Percentiles rank a stretch among this genome's conserved stretches.
Evolutionary conservation across 2,888 invertebrate genomes (phyloP).

Genomic region (Andrena hattorfiana): DNA sequence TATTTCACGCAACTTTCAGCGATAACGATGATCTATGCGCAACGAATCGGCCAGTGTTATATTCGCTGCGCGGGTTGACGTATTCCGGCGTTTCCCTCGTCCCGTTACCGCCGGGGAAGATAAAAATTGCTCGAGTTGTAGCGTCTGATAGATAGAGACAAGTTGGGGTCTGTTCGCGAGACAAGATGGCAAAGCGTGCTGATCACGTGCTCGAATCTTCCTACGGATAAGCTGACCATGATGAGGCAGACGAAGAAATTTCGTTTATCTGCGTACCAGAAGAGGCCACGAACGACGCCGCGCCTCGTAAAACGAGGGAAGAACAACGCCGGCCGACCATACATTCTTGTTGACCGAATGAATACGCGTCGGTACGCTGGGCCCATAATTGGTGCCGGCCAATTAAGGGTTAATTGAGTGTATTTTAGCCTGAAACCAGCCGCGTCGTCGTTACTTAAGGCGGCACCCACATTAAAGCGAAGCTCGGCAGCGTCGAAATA

Average conservation of each 20-base stretch:
- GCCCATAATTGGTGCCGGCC: constrained; percentile 76
- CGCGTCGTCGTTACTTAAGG: constrained; percentile 69
- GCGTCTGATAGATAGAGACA: constrained; percentile 37
- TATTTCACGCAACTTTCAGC: neutral
- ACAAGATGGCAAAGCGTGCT: constrained; percentile 21
- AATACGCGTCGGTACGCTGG: constrained; percentile 77
- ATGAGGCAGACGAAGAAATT: constrained; percentile 43
- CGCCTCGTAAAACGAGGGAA: constrained; percentile 67
- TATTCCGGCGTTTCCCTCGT: constrained; percentile 7
- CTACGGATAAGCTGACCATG: constrained; percentile 25
- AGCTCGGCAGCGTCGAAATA: constrained; percentile 34
- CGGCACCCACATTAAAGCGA: constrained; percentile 67
- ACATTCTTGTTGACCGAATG: constrained; percentile 78
- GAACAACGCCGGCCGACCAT: constrained; percentile 64
- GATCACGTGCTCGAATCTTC: constrained; percentile 36
- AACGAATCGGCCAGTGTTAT: too few species aligned
- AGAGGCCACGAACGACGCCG: constrained; percentile 28
- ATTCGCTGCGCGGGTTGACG: too few species aligned
- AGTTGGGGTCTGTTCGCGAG: constrained; percentile 22
- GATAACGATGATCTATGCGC: too few species aligned
- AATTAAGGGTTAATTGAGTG: constrained; percentile 81
- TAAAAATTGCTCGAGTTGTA: neutral
- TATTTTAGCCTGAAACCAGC: constrained; percentile 78
- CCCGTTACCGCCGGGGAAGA: neutral
- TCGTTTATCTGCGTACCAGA: constrained; percentile 49